Evolutionary conservation across 2,113 vertebrate species (phyloP), one percentile per base, ranked within the genome.

Genomic region (Passer domesticus): DNA sequence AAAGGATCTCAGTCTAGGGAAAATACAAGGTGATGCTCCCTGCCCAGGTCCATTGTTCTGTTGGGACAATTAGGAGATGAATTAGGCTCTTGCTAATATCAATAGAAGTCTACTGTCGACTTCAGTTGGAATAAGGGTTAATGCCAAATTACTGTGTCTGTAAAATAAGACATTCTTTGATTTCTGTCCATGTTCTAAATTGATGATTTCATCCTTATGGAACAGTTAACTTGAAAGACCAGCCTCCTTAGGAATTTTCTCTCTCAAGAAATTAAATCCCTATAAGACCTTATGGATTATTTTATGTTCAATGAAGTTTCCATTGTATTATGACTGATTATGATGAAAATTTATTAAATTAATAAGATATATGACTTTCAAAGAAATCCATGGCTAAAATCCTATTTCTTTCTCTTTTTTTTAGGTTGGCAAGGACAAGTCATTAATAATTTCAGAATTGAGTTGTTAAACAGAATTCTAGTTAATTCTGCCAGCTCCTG

Each of bases 371-470:
- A 92, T 92, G 11, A 22, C 10, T 93, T 89, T 75, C 22, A 8
- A 90, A 96, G 60, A 92, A 91, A 92, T 70, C 24, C 69, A 60
- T 8, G 9, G 31, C 27, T 83, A 78, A 23, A 86, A 53, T 25
- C 4, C 14, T 4, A 4, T 72, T 72, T 50, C 9, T 17, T 25
- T 41, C 39, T 49, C 39, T 20, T 76, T 89, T 53, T 90, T 81
- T 68, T 13, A 60, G 14, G 2, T 78, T 96, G 88, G 85, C 76
- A 86, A 83, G 41, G 68, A 84, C 16, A 87, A 84, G 25, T 88
- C 79, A 90, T 96, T 96, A 96, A 94, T 97, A 96, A 94, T 89
- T 95, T 92, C 83, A 92, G 79, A 92, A 96, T 76, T 92, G 92
- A 96, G 93, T 86, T 95, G 68, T 92, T 92, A 90, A 96, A 86